A percentile compares a stretch with the other conserved stretches of the same genome.
Evolutionary conservation across 2,113 vertebrate species (phyloP).

Genomic region (Chaenogobius annularis): DNA sequence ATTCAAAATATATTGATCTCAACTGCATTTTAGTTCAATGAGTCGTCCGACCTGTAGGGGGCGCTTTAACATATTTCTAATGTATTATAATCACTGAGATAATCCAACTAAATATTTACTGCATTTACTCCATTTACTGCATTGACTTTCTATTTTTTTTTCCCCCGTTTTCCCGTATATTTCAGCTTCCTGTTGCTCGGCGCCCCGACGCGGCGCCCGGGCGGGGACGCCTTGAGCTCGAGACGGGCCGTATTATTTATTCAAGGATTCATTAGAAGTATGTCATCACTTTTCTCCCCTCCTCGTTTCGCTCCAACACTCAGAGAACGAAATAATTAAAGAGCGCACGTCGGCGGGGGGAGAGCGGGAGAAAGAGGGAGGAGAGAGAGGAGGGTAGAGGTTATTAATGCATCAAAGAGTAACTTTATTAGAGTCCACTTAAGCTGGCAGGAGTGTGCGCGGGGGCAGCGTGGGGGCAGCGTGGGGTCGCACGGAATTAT

Average conservation of each 20-base stretch:
- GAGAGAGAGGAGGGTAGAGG: constrained; percentile 46
- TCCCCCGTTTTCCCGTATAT: background rate
- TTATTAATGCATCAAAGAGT: constrained; percentile 73
- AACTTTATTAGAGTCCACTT: constrained; percentile 72
- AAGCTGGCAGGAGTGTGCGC: constrained; percentile 42
- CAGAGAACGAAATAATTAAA: constrained; percentile 72
- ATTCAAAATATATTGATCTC: too few relatives aligned
- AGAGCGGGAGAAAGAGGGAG: background rate
- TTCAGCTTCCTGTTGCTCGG: constrained; percentile 5
- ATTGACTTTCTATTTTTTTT: background rate
- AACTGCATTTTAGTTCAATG: too few relatives aligned
- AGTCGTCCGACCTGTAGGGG: too few relatives aligned
- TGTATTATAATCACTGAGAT: too few relatives aligned
- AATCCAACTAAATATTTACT: too few relatives aligned
- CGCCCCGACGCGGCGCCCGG: constrained; percentile 27
- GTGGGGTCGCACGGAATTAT: background rate
- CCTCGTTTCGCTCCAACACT: constrained; percentile 62
- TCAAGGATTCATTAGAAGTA: constrained; percentile 74
- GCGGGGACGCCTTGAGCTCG: constrained; percentile 57
- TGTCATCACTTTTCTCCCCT: constrained; percentile 68
- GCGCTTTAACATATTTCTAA: too few relatives aligned
- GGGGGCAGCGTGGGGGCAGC: constrained; percentile 12
- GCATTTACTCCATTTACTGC: too few relatives aligned
- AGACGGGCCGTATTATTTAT: constrained; percentile 72
- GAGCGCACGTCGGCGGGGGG: constrained; percentile 4